Base-by-base conservation (phyloP, 1,140 invertebrate genomes). In the Ericerus pela region DNA sequence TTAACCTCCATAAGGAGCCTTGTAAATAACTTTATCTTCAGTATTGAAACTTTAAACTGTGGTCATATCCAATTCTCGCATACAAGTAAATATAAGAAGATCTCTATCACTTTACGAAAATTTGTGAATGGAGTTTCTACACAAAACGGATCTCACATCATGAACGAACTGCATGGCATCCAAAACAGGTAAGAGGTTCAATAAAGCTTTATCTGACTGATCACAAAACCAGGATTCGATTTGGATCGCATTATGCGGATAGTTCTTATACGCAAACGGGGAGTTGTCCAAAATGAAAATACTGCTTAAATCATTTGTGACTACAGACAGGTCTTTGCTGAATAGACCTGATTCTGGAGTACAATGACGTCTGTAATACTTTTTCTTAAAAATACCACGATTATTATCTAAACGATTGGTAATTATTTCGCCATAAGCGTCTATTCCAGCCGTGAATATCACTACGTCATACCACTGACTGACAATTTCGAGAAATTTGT, bases 371-470 rank as follows among this genome's bases (percentile, higher is more conserved):
- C 41, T 47, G 41, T 47, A 47, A 24, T 47, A 47, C 26, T 47
- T 47, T 22, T 47, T 47, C 18, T 47, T 47, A 24, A 47, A 47
- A 24, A 47, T 47, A 22, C 41, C 41, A 14, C 41, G 41, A 47
- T 47, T 47, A 14, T 47, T 47, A 24, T 47, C 41, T 24, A 47
- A 22, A 22, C 41, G 41, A 47, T 47, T 47, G 20, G 41, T 47
- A 47, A 47, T 47, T 47, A 47, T 47, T 47, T 47, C 41, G 20
- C 41, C 41, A 22, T 47, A 47, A 22, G 41, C 41, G 20, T 47
- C 41, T 18, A 47, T 47, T 24, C 41, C 41, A 14, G 41, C 41
- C 3, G 41, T 47, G 26, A 47, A 47, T 10, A 47, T 47, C 11
- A 47, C 41, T 5, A 47, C 41, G 16, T 47, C 41, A 24, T 47